Evolutionary conservation across 2,888 invertebrate species (phyloP).

Genomic region (Galeruca laticollis): DNA sequence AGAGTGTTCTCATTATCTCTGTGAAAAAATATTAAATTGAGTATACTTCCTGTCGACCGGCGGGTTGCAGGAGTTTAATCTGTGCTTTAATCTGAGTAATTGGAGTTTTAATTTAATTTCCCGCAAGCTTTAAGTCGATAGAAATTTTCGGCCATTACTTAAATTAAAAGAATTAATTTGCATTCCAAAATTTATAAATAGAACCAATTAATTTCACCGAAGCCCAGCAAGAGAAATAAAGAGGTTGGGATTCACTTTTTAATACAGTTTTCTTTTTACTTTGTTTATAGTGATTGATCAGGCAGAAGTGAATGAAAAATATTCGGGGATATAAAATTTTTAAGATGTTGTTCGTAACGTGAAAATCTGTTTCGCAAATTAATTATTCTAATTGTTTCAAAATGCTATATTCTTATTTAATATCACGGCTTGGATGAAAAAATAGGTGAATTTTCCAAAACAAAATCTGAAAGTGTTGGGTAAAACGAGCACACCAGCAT

Average conservation of each 20-base stretch:
- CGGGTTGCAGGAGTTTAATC: slow-evolving; percentile 48
- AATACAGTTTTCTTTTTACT: slow-evolving; percentile 19
- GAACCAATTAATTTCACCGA: slow-evolving; percentile 37
- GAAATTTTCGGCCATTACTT: slow-evolving; percentile 50
- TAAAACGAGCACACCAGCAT: too few species aligned
- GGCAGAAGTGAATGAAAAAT: neutral
- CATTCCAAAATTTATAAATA: slow-evolving; percentile 40
- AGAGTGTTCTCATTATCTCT: neutral
- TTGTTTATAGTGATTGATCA: neutral
- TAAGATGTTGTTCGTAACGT: too few species aligned
- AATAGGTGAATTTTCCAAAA: too few species aligned
- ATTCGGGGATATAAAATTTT: neutral
- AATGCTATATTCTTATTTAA: too few species aligned
- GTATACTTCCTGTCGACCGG: slow-evolving; percentile 19
- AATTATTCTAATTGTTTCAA: too few species aligned
- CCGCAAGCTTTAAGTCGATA: slow-evolving; percentile 42
- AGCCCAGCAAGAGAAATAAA: neutral
- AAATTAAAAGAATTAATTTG: slow-evolving; percentile 49
- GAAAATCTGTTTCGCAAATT: too few species aligned
- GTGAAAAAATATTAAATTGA: neutral
- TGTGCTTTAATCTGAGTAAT: slow-evolving; percentile 52
- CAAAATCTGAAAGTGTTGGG: too few species aligned
- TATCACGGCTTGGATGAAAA: too few species aligned
- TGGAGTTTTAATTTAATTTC: slow-evolving; percentile 52
- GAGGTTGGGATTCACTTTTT: slow-evolving; percentile 16